Percentiles rank a stretch among this genome's conserved stretches.
Conservation (phyloP, 2,888 invertebrate species). For the Ceraclea dissimilis region DNA sequence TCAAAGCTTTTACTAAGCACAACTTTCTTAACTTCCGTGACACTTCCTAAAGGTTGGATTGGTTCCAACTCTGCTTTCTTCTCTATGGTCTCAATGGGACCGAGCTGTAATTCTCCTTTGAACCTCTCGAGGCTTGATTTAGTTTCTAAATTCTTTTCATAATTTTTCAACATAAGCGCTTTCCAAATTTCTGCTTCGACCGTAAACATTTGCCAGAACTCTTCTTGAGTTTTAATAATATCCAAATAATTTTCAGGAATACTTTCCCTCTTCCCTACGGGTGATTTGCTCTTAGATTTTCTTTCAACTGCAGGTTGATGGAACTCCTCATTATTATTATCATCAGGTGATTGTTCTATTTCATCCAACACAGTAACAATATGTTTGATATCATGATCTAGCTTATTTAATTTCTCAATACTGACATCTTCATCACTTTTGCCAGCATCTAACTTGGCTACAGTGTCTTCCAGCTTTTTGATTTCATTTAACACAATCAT, state of each 20-base stretch:
- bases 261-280: conserved; percentile 1
- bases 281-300: conserved; percentile 13
- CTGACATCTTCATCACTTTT: conserved; percentile 28
- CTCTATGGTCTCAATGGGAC: conserved; percentile 35
- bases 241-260: conserved; percentile 19
- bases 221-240: conserved; percentile 23
- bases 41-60: conserved; percentile 39
- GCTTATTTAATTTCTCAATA: conserved; percentile 36
- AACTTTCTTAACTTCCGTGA: conserved; percentile 39
- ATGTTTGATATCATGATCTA: conserved; percentile 44
- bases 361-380: conserved; percentile 42
- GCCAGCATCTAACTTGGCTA: conserved; percentile 30
- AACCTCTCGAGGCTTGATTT: conserved; percentile 42
- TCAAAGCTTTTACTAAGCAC: conserved; percentile 45
- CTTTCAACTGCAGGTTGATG: conserved; percentile 3
- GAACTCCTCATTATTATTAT: background rate
- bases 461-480: conserved; percentile 39
- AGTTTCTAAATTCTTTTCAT: conserved; percentile 45
- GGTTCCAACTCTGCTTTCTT: conserved; percentile 28
- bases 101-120: conserved; percentile 41
- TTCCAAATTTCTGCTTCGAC: conserved; percentile 48
- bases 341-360: conserved; percentile 32
- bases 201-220: conserved; percentile 34
- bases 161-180: conserved; percentile 41
- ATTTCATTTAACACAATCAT: conserved; percentile 44